Base-by-base conservation (phyloP, 2,888 invertebrate species). In the Scaptomyza tumidula region DNA sequence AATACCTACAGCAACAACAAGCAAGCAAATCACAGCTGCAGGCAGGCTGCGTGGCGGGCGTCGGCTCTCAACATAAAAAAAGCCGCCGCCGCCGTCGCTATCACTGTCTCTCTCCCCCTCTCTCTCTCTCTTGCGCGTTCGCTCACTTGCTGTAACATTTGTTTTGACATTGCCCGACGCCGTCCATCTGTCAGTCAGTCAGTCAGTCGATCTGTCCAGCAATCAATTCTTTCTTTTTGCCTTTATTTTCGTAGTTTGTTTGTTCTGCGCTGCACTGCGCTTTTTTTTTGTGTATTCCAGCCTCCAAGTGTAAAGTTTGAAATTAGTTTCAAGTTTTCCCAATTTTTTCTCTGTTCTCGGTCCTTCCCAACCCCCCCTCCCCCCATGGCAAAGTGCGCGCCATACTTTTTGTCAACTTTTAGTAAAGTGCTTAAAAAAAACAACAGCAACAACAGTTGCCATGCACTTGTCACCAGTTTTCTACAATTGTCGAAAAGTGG, bases 271-370 rank as follows among this genome's bases (percentile, higher is more conserved):
- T 60, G 63, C 67, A 55, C 63, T 50, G 62, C 53, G 52, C 61
- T 69, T 50, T 75, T 75, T 65, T 69, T 62, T 75, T 71, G 58
- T n/a, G n/a, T n/a, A n/a, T 74, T 59, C 29, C 62, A 41, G 64
- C 39, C 41, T 74, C 31, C 58, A 45, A 79, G 68, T 68, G 86
- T 65, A 76, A 88, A 88, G 68, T 88, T 88, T 65, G 66, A 83
- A 88, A 82, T 82, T 86, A 88, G 88, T 82, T 88, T 80, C 79
- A 78, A 78, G 79, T 75, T 75, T 75, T 75, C 35, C 55, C 45
- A 14, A 39, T 59, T 75, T 68, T 58, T 39, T 56, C 29, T 3
- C 33, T 33, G 3, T 33, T n/a, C n/a, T n/a, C n/a, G n/a, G n/a
- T n/a, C n/a, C n/a, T n/a, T n/a, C n/a, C n/a, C n/a, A n/a, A n/a